Evolutionary conservation across 2,113 vertebrate species (phyloP).

Genomic region (Phalacrocorax aristotelis): DNA sequence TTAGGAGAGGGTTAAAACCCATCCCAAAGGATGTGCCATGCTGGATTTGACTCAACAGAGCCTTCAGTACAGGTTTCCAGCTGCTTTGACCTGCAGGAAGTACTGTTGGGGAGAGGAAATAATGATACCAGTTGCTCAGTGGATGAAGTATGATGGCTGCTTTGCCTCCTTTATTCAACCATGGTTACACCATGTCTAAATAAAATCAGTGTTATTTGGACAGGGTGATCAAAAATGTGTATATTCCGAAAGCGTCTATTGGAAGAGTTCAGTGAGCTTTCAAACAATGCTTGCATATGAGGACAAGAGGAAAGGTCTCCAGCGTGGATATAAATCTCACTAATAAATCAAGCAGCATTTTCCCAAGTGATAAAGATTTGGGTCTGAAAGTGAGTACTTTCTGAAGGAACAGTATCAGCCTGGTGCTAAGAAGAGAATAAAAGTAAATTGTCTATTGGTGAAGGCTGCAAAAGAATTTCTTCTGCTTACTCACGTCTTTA

Average conservation of each 20-base stretch:
- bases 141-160: neutral
- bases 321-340: neutral
- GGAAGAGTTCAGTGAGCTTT: neutral
- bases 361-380: neutral
- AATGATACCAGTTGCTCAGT: neutral
- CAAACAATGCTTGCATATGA: neutral
- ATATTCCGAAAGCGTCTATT: neutral
- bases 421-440: neutral
- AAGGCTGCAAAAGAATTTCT: neutral
- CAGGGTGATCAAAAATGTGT: neutral
- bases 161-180: neutral
- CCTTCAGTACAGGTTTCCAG: neutral
- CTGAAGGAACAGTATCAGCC: neutral
- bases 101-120: neutral
- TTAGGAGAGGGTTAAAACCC: neutral
- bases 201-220: neutral
- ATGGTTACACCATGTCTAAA: neutral
- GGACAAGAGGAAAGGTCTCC: neutral
- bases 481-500: neutral
- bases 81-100: neutral
- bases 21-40: neutral
- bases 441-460: neutral
- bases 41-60: neutral
- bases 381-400: neutral
- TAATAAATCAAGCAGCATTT: neutral